Conservation (phyloP, 1,140 invertebrate species). For the Megalopta genalis region DNA sequence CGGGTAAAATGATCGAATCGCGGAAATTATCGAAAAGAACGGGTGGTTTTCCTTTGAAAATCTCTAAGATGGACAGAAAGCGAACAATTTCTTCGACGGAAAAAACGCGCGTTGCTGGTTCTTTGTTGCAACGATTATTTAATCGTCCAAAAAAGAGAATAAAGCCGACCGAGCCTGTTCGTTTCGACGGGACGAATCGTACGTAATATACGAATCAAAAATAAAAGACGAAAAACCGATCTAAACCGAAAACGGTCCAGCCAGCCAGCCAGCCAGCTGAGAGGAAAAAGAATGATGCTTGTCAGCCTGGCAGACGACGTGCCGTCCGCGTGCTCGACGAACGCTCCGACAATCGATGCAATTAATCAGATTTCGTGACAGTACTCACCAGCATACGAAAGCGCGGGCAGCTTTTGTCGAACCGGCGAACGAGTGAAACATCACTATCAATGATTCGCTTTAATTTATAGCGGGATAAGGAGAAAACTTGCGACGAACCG, state of each 20-base stretch:
- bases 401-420: constrained; percentile 19
- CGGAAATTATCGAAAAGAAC: too few species aligned
- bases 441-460: constrained; percentile 35
- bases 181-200: too few species aligned
- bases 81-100: constrained; percentile 3
- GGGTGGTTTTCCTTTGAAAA: not conserved
- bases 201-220: not conserved
- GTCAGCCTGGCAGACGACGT: constrained; percentile 69
- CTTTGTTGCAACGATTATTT: not conserved
- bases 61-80: constrained; percentile 39
- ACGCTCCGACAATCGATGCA: not conserved
- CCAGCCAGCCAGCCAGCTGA: constrained; percentile 24
- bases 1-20: too few species aligned
- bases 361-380: constrained; percentile 2
- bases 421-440: constrained; percentile 26
- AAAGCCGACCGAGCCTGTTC: too few species aligned
- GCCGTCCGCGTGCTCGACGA: constrained; percentile 57
- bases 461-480: constrained; percentile 34
- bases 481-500: constrained; percentile 43
- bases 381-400: constrained; percentile 38
- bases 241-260: constrained; percentile 24
- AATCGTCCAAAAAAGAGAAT: too few species aligned
- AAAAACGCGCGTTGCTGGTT: not conserved
- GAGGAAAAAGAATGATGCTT: constrained; percentile 55
- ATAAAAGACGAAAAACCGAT: not conserved